phyloP scores from a whole-genome alignment of 2,113 vertebrate genomes.

The Symphodus melops region DNA sequence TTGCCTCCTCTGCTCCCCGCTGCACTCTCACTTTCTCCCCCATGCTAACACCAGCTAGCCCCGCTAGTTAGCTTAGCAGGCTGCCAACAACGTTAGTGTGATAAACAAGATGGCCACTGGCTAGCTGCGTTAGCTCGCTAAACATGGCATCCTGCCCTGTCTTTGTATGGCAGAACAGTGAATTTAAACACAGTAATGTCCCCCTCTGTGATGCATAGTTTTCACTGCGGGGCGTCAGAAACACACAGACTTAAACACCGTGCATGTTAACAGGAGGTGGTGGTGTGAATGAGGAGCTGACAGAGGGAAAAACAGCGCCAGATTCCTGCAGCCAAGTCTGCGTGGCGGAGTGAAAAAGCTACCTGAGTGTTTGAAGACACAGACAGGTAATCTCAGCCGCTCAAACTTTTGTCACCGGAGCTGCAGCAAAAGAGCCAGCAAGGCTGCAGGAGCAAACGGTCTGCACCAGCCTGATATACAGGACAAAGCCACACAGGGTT shows the following conservation, averaged over 20 bases:
- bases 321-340: conserved; percentile 51
- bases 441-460: background rate
- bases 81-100: conserved; percentile 41
- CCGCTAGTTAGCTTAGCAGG: conserved; percentile 51
- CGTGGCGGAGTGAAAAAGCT: conserved; percentile 55
- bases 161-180: conserved; percentile 69
- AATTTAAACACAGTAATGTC: background rate
- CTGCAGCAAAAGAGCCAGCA: background rate
- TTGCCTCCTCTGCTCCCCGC: conserved; percentile 42
- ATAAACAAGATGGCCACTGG: conserved; percentile 87
- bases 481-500: background rate
- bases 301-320: conserved; percentile 40
- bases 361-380: conserved; percentile 23
- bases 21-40: conserved; percentile 60
- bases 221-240: background rate
- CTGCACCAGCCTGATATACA: background rate
- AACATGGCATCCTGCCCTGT: conserved; percentile 72
- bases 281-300: background rate
- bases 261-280: background rate
- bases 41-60: conserved; percentile 49
- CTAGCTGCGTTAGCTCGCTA: conserved; percentile 61
- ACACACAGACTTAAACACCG: background rate
- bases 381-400: conserved; percentile 36
- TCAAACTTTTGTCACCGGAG: background rate
- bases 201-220: background rate